Evolutionary conservation across 1,140 invertebrate genomes (phyloP), one percentile per base, ranked within the genome.

Genomic region (Solenopsis invicta): DNA sequence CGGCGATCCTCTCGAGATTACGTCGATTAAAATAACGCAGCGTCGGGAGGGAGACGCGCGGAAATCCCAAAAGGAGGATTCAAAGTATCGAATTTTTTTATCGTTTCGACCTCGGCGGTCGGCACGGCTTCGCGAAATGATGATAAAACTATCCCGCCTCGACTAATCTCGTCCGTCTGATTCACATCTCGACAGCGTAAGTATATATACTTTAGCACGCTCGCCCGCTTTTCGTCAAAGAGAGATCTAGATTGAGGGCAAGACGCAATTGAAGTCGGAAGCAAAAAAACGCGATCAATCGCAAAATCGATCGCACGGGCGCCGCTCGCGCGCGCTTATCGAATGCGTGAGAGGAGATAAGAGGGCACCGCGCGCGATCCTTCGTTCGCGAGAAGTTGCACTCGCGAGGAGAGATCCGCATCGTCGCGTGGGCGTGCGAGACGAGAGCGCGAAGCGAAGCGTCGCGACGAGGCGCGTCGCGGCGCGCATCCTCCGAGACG

Each of bases 401-500:
- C 6, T 50, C 8, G 50, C 16, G 16, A 12, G 10, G 18, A 4
- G 37, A 64, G 21, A 66, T 48, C 34, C 29, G 29, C 29, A 2
- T 69, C 1, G 5, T 24, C 66, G 66, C 66, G 66, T 50, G 72
- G 52, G 16, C 34, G 48, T n/a, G 29, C 34, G 48, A 13, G 37
- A 41, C 41, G 41, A 41, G 41, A 6, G 41, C 41, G 41, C 4
- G 41, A 41, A 41, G 41, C 41, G 41, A 45, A 67, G 66, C 67
- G 41, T 41, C 77, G 62, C 45, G 62, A n/a, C 77, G 61, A 10
- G 10, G 0, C 1, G n/a, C 67, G 41, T n/a, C 54, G 54, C 18
- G 21, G 24, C 69, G 80, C 80, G 80, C 80, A 84, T 67, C 69
- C 69, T 45, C 41, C 69, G 69, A 29, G 29, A 84, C 80, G 80